These are phyloP conservation scores for Promerops cafer DNA, from an alignment of 2,113 vertebrate genomes.

Conservation along the genomic window DNA sequence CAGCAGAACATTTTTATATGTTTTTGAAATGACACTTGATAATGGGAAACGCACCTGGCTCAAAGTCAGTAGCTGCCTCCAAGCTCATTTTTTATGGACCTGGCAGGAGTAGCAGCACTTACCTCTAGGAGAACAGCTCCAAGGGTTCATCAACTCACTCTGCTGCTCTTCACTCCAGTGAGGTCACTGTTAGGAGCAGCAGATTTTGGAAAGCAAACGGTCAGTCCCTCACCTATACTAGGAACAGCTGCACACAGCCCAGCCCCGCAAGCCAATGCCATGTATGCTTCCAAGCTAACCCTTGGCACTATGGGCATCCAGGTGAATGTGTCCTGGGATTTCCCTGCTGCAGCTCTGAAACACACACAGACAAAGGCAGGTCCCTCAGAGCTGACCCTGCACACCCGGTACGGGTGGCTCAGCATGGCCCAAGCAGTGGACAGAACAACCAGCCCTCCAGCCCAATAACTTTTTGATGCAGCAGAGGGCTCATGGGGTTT, in stretches of 20 bases:
- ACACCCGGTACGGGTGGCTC: accelerated
- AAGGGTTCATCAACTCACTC: neutral
- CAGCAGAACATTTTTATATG: neutral
- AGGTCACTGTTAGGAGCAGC: neutral
- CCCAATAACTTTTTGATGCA: neutral
- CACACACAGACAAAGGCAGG: neutral
- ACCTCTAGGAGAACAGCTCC: neutral
- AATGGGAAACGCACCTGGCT: neutral
- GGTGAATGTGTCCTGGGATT: neutral
- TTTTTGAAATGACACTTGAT: neutral
- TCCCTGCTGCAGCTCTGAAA: neutral
- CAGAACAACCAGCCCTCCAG: neutral
- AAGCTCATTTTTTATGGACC: neutral
- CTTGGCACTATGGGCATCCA: neutral
- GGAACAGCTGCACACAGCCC: neutral
- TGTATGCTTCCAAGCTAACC: neutral
- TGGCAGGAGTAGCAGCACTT: neutral
- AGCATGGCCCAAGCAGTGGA: neutral
- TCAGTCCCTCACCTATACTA: neutral
- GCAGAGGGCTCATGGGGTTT: accelerated
- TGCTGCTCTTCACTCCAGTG: neutral
- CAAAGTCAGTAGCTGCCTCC: neutral
- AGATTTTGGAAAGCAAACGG: neutral
- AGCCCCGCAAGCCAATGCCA: neutral
- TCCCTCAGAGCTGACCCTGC: neutral